Base-by-base conservation (phyloP, 2,888 invertebrate species). In the Ephialtes manifestator region DNA sequence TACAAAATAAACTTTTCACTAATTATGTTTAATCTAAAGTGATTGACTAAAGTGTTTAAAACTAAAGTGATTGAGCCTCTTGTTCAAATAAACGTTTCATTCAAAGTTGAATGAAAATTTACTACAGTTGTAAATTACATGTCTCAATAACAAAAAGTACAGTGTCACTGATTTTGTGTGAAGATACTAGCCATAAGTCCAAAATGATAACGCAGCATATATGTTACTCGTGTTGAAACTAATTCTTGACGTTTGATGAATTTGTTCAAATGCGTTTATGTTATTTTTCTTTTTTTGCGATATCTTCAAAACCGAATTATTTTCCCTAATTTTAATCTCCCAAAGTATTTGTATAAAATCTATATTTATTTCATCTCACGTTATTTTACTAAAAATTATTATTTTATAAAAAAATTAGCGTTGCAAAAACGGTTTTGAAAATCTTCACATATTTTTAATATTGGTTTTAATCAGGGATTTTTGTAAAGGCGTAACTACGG, bases 401-500 rank as follows among this genome's bases (percentile, higher is more conserved):
- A 15, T 5, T 15, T 20, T 10, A 15, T 31, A 13, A 15, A 28
- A 28, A 58, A 13, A 58, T 31, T 24, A 60, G 31, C 60, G 31
- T 18, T 2, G 35, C 10, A 15, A 55, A 55, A 58, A 43, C 72
- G 58, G 58, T 46, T 72, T 46, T 60, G 13, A 58, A 58, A 55
- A 55, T 72, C 10, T 13, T 72, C n/a, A 20, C n/a, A 28, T 46
- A 43, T 4, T 15, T 1, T 46, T 72, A 24, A 24, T 7, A 46
- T 46, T 24, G 46, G 20, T 15, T 67, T 13, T 18, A 46, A 46
- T 15, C 0, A 35, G 11, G 7, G 18, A 48, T 68, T 67, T 87
- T 24, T 55, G 5, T 11, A 60, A 31, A 31, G 46, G 58, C 46
- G 58, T 46, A 63, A 70, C 68, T 58, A 58, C 58, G 24, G 68